Percentiles rank a stretch among this genome's conserved stretches.
Conservation (phyloP, 2,888 invertebrate species). For the Ophonus ardosiacus region DNA sequence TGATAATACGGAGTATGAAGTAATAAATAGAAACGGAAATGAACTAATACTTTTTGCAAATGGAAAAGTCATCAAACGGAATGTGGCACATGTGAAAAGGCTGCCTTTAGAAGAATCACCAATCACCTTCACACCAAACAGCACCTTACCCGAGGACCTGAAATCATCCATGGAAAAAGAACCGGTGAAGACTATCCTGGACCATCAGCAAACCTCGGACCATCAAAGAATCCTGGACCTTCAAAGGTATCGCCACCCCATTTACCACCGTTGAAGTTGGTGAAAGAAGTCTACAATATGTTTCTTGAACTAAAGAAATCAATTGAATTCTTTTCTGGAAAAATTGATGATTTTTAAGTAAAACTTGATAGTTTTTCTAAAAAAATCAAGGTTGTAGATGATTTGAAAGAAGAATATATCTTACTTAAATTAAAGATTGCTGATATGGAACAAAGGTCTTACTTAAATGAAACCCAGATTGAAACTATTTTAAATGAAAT, state of each 20-base stretch:
- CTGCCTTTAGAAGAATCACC: constrained; percentile 1
- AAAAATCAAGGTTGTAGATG: too few species aligned
- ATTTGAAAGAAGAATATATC: too few species aligned
- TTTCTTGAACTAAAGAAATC: too few species aligned
- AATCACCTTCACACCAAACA: background rate
- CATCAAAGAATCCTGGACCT: background rate
- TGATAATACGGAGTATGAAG: constrained; percentile 46
- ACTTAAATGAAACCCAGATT: too few species aligned
- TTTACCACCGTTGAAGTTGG: constrained; percentile 1
- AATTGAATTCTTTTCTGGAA: too few species aligned
- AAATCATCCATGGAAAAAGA: background rate
- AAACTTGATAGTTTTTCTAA: too few species aligned
- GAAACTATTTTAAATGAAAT: too few species aligned
- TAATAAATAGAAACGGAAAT: constrained; percentile 57
- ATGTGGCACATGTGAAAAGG: constrained; percentile 55
- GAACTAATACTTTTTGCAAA: constrained; percentile 45
- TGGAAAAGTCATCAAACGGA: constrained; percentile 51
- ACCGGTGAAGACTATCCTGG: background rate
- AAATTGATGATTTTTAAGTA: too few species aligned
- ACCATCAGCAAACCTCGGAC: background rate
- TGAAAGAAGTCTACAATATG: too few species aligned
- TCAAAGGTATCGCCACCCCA: constrained; percentile 23
- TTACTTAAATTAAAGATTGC: too few species aligned
- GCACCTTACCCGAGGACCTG: background rate
- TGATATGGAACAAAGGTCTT: too few species aligned